These are phyloP conservation scores for Metaphire vulgaris DNA, from an alignment of 1,140 invertebrate genomes.

Conservation along the genomic window DNA sequence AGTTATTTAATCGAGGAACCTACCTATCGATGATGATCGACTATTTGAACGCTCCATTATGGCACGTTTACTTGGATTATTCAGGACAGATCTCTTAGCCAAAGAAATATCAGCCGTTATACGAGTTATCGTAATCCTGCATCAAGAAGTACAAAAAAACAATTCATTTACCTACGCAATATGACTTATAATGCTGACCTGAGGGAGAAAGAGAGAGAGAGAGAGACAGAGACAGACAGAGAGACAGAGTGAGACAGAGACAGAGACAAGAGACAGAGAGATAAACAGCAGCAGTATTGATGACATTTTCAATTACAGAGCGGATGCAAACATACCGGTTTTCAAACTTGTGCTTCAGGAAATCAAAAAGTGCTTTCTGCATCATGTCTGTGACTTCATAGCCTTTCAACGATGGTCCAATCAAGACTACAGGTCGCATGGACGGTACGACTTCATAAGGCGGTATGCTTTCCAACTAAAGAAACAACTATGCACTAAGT, in stretches of 20 bases:
- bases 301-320: too few relatives aligned
- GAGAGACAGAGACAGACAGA: too few relatives aligned
- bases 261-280: too few relatives aligned
- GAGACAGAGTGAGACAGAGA: too few relatives aligned
- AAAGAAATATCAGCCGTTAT: conserved; percentile 99
- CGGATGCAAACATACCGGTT: conserved; percentile 73
- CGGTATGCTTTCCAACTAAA: conserved; percentile 60
- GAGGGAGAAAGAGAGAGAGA: too few relatives aligned
- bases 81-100: conserved; percentile 75
- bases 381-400: conserved; percentile 99
- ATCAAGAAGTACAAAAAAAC: too few relatives aligned
- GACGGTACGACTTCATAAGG: conserved; percentile 99
- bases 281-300: background rate
- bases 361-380: conserved; percentile 99
- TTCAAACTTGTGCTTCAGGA: conserved; percentile 93
- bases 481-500: too few relatives aligned
- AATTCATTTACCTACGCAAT: too few relatives aligned
- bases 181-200: too few relatives aligned
- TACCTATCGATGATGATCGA: conserved; percentile 9
- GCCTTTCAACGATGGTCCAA: conserved; percentile 94
- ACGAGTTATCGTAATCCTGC: conserved; percentile 96
- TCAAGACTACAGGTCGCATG: conserved; percentile 96
- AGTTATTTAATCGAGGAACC: background rate
- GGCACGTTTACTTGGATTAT: conserved; percentile 12
- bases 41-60: conserved; percentile 10